A percentile compares a stretch with the other conserved stretches of the same genome.
Conservation (phyloP, 2,888 invertebrate genomes). For the Arrhopalites spinosus region DNA sequence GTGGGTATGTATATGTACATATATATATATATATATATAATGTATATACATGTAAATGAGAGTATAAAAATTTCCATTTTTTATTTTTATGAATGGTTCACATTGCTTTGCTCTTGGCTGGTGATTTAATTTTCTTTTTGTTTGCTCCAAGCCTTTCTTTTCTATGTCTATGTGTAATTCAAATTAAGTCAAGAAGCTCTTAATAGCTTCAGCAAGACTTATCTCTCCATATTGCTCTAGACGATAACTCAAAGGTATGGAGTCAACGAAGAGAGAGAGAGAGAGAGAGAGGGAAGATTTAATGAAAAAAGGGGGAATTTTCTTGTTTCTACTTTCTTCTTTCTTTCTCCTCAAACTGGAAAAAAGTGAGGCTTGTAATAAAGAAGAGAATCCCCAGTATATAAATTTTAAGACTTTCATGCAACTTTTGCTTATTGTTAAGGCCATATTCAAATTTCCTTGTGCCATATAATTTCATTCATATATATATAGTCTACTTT, state of each 20-base stretch:
- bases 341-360: not conserved
- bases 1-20: no score
- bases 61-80: no score
- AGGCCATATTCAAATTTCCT: not conserved
- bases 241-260: constrained; percentile 1
- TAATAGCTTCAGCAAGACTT: not conserved
- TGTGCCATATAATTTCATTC: not conserved
- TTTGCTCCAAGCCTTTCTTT: no score
- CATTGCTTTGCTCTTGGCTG: no score
- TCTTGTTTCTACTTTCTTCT: not conserved
- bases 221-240: not conserved
- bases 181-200: constrained; percentile 1
- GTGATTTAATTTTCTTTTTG: no score
- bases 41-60: no score
- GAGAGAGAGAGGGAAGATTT: not conserved
- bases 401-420: constrained; percentile 6
- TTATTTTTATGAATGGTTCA: no score
- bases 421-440: not conserved
- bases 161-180: not conserved
- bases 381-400: not conserved
- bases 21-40: no score
- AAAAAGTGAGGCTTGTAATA: not conserved
- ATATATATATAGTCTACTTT: not conserved
- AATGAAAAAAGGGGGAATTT: not conserved
- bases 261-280: not conserved